Percentiles rank a stretch among this genome's conserved stretches.
Conservation (phyloP, 2,888 invertebrate genomes). For the Chalcosyrphus nemorum region DNA sequence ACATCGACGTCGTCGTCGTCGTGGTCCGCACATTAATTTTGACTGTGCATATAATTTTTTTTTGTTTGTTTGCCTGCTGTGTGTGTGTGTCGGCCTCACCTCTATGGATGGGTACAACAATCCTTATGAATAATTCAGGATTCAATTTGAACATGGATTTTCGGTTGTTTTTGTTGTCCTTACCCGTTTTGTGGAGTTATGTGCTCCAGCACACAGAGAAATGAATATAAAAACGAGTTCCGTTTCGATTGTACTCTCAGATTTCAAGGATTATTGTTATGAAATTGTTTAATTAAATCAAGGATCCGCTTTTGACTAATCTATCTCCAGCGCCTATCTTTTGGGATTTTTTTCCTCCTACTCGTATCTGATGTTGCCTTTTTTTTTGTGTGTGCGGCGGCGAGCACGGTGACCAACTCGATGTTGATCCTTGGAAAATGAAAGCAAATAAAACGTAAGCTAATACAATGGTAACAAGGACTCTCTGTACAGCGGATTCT, state of each 20-base stretch:
- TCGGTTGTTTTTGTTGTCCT: slow-evolving; percentile 60
- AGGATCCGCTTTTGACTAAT: slow-evolving; percentile 61
- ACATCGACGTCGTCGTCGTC: slow-evolving; percentile 45
- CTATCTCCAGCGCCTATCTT: slow-evolving; percentile 34
- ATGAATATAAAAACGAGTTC: slow-evolving; percentile 50
- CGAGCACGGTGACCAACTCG: slow-evolving; percentile 7
- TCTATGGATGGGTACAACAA: slow-evolving; percentile 54
- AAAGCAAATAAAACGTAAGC: slow-evolving; percentile 43
- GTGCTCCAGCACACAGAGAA: slow-evolving; percentile 9
- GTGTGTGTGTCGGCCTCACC: slow-evolving; percentile 61
- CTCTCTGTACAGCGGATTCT: slow-evolving; percentile 5
- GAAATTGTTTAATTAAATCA: slow-evolving; percentile 71
- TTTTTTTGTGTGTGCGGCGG: not conserved
- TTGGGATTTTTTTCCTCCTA: not conserved
- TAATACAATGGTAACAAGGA: slow-evolving; percentile 48
- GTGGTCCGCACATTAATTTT: slow-evolving; percentile 56
- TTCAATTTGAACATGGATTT: slow-evolving; percentile 72
- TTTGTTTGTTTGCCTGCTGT: slow-evolving; percentile 17
- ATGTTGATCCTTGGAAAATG: slow-evolving; percentile 48
- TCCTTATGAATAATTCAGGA: slow-evolving; percentile 71
- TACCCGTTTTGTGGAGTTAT: slow-evolving; percentile 43
- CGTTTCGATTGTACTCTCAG: slow-evolving; percentile 38
- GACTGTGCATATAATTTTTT: slow-evolving; percentile 40
- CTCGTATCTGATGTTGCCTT: slow-evolving; percentile 8
- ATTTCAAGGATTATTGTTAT: slow-evolving; percentile 59